These are phyloP conservation scores for Hofmannophila pseudospretella DNA, from an alignment of 2,888 invertebrate genomes.

Conservation along the genomic window DNA sequence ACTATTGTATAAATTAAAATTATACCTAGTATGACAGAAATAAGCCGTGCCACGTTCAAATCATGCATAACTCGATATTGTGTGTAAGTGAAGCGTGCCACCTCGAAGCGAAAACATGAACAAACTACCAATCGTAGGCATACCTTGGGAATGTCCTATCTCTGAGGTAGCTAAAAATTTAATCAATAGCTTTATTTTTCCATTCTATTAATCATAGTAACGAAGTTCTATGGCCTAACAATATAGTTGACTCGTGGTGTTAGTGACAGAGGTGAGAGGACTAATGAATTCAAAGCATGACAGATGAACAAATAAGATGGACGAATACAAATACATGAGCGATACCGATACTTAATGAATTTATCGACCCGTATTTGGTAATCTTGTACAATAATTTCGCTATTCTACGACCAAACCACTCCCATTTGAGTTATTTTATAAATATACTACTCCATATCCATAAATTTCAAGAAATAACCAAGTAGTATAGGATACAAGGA, in stretches of 20 bases:
- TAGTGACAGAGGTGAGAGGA: slow-evolving; percentile 5
- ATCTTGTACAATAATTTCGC: too few species aligned
- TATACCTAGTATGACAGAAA: slow-evolving; percentile 10
- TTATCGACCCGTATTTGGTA: too few species aligned
- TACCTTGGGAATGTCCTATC: slow-evolving; percentile 96
- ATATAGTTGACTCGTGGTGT: slow-evolving; percentile 1
- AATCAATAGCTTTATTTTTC: slow-evolving; percentile 42
- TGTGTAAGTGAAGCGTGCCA: slow-evolving; percentile 60
- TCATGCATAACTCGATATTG: slow-evolving; percentile 48
- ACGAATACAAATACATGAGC: slow-evolving; percentile 1
- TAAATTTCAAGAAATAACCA: too few species aligned
- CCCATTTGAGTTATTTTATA: too few species aligned
- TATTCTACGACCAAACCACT: too few species aligned
- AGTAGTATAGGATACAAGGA: too few species aligned
- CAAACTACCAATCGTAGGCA: slow-evolving; percentile 57
- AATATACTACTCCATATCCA: too few species aligned
- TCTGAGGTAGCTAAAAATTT: slow-evolving; percentile 88
- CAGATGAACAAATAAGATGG: neutral
- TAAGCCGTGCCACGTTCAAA: slow-evolving; percentile 65
- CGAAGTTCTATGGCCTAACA: neutral
- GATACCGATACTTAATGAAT: too few species aligned
- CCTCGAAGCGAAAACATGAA: slow-evolving; percentile 61
- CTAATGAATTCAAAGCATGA: slow-evolving; percentile 11
- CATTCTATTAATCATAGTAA: slow-evolving; percentile 5
- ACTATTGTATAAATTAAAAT: slow-evolving; percentile 15